Evolutionary conservation across 2,888 invertebrate species (phyloP), one percentile per base, ranked within the genome.

Genomic region (Rotaria sp.): DNA sequence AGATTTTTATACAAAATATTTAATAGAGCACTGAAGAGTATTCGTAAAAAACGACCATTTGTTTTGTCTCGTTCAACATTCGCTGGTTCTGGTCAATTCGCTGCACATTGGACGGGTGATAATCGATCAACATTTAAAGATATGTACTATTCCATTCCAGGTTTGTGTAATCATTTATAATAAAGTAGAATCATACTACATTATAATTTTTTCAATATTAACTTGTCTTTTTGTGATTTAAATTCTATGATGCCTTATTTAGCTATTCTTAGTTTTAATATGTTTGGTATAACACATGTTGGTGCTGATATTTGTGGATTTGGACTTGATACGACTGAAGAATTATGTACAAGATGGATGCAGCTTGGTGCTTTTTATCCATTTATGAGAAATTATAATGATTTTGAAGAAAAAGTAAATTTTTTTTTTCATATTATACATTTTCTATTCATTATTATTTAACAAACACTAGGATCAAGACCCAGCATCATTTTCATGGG

Each of bases 141-240:
- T 87, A 91, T 95, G 18, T 95, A 94, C 91, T 95, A 94, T 87
- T 89, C 90, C 80, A 89, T 90, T 48, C 88, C 90, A 89, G 90
- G 87, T 90, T 48, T 94, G 94, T 93, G 13, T 50, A 15, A 2
- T 50, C 13, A 15, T 15, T 15, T 13, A 50, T 50, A 2, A 15
- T 50, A 50, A 13, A 15, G 13, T 3, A 50, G 13, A 50, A 15
- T 50, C 13, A 15, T 15, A 50, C 18, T 15, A 50, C 13, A 50
- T 50, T 13, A 15, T 50, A 13, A 13, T 50, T 50, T 10, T 50
- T 15, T 50, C 0, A 59, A n/a, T n/a, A n/a, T 7, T 26, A n/a
- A 52, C 21, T 67, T 67, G 2, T 11, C 35, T 67, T 67, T 48
- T 45, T 11, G 11, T 45, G 45, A 45, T 45, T 45, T 11, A 45